Evolutionary conservation across 2,797 vertebrate species (phyloP), one percentile per base, ranked within the genome.

Genomic region (Coreius guichenoti): DNA sequence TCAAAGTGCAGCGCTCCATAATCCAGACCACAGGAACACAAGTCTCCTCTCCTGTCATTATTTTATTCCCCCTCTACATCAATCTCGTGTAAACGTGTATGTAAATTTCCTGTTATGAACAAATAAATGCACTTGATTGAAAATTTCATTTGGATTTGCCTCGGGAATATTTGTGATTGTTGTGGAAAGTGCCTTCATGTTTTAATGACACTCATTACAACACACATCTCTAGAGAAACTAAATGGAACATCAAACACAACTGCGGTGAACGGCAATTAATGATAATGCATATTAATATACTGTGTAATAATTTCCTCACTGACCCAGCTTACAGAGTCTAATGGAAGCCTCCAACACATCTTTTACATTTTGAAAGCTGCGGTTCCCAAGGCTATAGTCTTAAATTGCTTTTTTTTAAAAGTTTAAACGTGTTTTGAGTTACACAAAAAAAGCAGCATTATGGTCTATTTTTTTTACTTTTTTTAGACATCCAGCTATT

Each of bases 71-170:
- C 29, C 56, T 70, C 47, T 86, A 77, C 80, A 76, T 65, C 83
- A 65, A 86, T 78, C 69, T 87, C 83, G 84, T 92, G 81, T 76
- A 77, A 83, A 89, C 83, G 87, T 87, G 89, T 84, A 82, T 94
- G 92, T 93, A 91, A 89, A 94, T 92, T 86, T 87, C 58, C 51
- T 74, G 84, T 82, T 86, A 76, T 88, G 91, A 68, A 89, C 88
- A 74, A 94, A 94, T 94, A 94, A 94, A 94, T 90, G 90, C 91
- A 92, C 92, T 93, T 90, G 65, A 90, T 91, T 91, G 88, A 82
- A 92, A 77, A 83, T 88, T 80, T 51, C 0, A 58, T 79, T 79
- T 12, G 23, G 33, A 58, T 83, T 72, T 63, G 43, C 49, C 3
- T 39, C 69, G 8, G 45, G 13, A 80, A 43, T 56, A 39, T n/a